Evolutionary conservation across 2,888 invertebrate species (phyloP).

Genomic region (Drosophila mettleri): DNA sequence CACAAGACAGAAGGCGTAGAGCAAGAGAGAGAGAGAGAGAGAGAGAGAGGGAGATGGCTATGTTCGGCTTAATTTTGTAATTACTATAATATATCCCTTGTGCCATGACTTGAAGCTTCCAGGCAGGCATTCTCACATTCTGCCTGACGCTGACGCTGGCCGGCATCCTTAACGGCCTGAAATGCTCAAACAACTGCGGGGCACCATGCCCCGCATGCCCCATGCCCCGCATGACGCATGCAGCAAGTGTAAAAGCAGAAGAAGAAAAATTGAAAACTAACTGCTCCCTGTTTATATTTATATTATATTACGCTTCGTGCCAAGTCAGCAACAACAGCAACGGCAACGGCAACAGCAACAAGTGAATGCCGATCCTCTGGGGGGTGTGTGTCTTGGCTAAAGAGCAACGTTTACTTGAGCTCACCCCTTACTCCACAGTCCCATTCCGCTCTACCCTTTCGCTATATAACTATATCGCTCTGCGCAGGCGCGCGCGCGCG

Average conservation of each 20-base stretch:
- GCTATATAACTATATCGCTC: neutral
- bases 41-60: conserved; percentile 17
- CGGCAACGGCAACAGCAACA: conserved; percentile 38
- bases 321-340: conserved; percentile 16
- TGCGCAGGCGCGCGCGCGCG: conserved; percentile 57
- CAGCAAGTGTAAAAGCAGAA: conserved; percentile 20
- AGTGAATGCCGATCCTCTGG: conserved; percentile 46
- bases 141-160: conserved; percentile 32
- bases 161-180: conserved; percentile 69
- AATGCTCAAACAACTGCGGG: conserved; percentile 72
- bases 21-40: conserved; percentile 14
- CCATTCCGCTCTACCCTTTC: neutral
- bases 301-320: conserved; percentile 67
- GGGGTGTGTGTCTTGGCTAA: conserved; percentile 74
- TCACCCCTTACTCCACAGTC: neutral
- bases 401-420: conserved; percentile 53
- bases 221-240: conserved; percentile 32
- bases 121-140: conserved; percentile 59
- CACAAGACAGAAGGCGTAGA: conserved; percentile 12
- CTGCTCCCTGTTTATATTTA: conserved; percentile 74
- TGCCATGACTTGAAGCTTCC: conserved; percentile 28
- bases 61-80: conserved; percentile 71
- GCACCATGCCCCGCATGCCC: conserved; percentile 32
- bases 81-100: conserved; percentile 70
- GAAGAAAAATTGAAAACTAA: conserved; percentile 73